A percentile compares a stretch with the other conserved stretches of the same genome.
Conservation (phyloP, 2,113 vertebrate genomes). For the Pygathrix nemaeus region DNA sequence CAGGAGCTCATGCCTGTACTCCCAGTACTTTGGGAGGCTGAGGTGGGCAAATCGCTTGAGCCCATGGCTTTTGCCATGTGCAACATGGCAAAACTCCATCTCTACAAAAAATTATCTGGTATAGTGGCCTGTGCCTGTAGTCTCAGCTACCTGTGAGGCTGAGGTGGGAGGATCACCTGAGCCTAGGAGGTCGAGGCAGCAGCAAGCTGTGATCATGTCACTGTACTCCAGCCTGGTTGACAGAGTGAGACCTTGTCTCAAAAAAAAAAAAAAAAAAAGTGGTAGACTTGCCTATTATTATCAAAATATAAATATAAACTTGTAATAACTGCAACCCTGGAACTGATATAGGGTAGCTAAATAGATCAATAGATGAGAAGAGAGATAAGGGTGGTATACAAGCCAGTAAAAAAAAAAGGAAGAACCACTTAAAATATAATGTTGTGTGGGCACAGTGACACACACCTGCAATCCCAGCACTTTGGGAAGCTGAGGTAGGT, state of each 20-base stretch:
- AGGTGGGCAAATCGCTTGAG: too few species aligned
- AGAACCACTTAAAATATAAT: background rate
- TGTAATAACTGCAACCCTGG: conserved; percentile 3
- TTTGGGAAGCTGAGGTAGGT: too few species aligned
- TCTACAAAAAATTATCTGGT: background rate
- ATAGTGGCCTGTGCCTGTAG: background rate
- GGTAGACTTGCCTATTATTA: background rate
- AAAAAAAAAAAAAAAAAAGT: background rate
- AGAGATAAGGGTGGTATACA: background rate
- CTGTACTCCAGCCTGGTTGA: background rate
- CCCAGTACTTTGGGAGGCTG: too few species aligned
- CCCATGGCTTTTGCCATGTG: too few species aligned
- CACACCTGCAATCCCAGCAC: background rate
- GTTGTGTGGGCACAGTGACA: background rate
- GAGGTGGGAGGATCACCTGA: background rate
- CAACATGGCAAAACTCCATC: background rate
- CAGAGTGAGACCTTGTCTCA: background rate
- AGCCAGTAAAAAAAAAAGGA: background rate
- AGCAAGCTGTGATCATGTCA: background rate
- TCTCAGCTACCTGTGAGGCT: background rate
- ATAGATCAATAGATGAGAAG: background rate
- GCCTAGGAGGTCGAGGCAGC: background rate
- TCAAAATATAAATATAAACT: conserved; percentile 8
- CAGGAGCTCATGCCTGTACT: too few species aligned
- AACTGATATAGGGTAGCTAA: background rate